Conservation (phyloP, 2,888 invertebrate genomes). For the Galeruca laticollis region DNA sequence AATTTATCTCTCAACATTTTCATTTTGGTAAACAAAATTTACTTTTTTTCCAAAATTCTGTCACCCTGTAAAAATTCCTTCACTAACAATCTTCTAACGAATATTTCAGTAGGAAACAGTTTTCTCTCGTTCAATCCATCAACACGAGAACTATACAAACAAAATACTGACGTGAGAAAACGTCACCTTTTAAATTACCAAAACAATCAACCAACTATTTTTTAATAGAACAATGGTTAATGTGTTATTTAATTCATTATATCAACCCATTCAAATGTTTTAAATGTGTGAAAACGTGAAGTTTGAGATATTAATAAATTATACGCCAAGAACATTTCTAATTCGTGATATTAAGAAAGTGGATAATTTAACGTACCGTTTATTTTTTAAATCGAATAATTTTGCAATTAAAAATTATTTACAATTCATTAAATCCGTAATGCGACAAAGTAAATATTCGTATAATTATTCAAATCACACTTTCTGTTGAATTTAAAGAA, state of each 20-base stretch:
- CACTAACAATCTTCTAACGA: not conserved
- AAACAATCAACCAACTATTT: not conserved
- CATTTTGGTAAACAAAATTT: not conserved
- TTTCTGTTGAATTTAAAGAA: too few species aligned
- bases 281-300: slow-evolving; percentile 27
- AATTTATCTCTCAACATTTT: not conserved
- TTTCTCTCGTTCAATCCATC: slow-evolving; percentile 2
- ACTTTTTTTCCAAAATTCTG: too few species aligned
- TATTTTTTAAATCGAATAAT: not conserved
- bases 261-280: slow-evolving; percentile 25
- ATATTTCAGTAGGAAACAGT: slow-evolving; percentile 4
- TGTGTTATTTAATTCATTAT: slow-evolving; percentile 23
- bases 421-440: not conserved
- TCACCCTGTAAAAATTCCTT: not conserved
- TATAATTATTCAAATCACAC: too few species aligned
- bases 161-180: slow-evolving; percentile 3
- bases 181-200: not conserved
- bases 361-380: not conserved
- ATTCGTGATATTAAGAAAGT: slow-evolving; percentile 2
- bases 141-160: not conserved
- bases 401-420: not conserved
- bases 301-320: not conserved
- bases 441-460: not conserved
- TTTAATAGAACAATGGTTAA: slow-evolving; percentile 13
- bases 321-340: slow-evolving; percentile 2